Evolutionary conservation across 2,888 invertebrate species (phyloP), one percentile per base, ranked within the genome.

Genomic region (Stenotaenia linearis): DNA sequence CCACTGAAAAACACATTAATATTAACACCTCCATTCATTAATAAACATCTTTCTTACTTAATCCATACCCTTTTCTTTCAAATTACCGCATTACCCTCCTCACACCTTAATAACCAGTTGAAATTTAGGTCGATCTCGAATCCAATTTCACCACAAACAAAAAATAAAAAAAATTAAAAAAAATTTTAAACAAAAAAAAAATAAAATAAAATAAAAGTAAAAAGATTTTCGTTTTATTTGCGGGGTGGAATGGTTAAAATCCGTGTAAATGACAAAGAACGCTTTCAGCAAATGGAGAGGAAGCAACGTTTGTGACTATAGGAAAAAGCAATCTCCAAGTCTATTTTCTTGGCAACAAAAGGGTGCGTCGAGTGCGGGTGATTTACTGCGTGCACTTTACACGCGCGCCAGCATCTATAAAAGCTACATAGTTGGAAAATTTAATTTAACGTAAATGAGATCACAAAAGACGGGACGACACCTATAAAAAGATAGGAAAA

Each of bases 361-460:
- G 69, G 69, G 69, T 69, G 69, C 69, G 69, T 69, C 69, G 69
- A 69, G 69, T 69, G 69, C 69, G 69, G 23, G 25, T 69, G 69
- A 69, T 69, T 69, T 69, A 69, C 69, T 25, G 69, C 69, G 69
- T 69, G 69, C 69, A 69, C 69, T 69, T 69, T 69, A 69, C 69
- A 69, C 69, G 69, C 69, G 69, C 69, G 69, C 69, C 28, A 69
- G 69, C 25, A n/a, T 69, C 69, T 69, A 69, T 69, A 69, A 69
- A 69, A 69, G 69, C 28, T 69, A 69, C 69, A 69, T 69, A 69
- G 69, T 69, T 69, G 69, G 69, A 69, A 69, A 69, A 69, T 69
- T 69, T 69, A 69, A 69, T 69, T 69, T 69, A 69, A 69, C 69
- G 69, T 28, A 69, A 69, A 69, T 25, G 28, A 69, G 69, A 69